Evolutionary conservation across 2,888 invertebrate species (phyloP).

Genomic region (Oeneis ivallda): DNA sequence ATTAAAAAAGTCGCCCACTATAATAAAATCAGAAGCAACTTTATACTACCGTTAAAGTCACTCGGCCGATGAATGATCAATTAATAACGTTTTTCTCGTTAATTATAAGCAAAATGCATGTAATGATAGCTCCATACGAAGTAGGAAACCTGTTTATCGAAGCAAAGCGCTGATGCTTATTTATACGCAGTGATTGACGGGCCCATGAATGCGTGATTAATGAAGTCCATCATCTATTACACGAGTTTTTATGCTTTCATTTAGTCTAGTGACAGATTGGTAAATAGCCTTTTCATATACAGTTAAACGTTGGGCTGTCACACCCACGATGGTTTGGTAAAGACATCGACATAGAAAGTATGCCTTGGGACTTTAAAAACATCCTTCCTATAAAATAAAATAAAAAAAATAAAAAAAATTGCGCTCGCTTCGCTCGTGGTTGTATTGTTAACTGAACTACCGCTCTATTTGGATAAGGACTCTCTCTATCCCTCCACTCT

Average conservation of each 20-base stretch:
- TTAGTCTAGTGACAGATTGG: constrained; percentile 46
- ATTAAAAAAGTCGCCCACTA: not conserved
- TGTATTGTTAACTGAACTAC: too few relatives aligned
- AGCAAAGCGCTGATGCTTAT: constrained; percentile 31
- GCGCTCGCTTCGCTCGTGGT: too few relatives aligned
- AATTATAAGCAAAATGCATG: constrained; percentile 23
- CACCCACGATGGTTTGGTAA: constrained; percentile 32
- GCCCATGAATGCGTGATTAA: constrained; percentile 72
- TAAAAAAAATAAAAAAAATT: too few relatives aligned
- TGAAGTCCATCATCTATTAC: constrained; percentile 49
- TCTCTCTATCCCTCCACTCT: too few relatives aligned
- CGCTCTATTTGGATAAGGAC: too few relatives aligned
- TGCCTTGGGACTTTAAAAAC: constrained; percentile 7
- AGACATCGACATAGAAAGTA: not conserved
- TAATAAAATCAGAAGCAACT: not conserved
- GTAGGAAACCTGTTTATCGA: constrained; percentile 35
- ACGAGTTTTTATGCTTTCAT: constrained; percentile 47
- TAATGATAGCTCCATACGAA: constrained; percentile 24
- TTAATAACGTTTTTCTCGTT: constrained; percentile 24
- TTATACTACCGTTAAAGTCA: constrained; percentile 14
- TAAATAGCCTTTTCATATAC: constrained; percentile 44
- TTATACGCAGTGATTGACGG: constrained; percentile 61
- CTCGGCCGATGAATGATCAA: constrained; percentile 19
- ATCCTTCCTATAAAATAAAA: not conserved
- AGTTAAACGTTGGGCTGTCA: constrained; percentile 42